Percentiles rank a stretch among this genome's conserved stretches.
These are phyloP conservation scores for Epinephelus lanceolatus DNA, from an alignment of 2,113 vertebrate genomes.

Conservation along the genomic window DNA sequence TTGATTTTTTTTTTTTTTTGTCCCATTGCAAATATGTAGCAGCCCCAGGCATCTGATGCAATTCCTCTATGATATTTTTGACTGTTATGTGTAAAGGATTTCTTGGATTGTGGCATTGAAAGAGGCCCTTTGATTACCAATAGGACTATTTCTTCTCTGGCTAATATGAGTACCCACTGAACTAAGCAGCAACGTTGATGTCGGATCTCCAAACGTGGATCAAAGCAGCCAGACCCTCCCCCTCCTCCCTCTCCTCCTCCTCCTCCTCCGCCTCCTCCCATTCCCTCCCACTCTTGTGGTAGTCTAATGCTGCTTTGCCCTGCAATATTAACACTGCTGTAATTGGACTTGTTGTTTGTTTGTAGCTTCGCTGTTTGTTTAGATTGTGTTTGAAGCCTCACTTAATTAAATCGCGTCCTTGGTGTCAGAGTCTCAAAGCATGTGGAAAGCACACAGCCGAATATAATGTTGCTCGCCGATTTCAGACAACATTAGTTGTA, in stretches of 20 bases:
- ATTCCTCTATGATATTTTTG: constrained; percentile 35
- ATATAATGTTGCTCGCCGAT: constrained; percentile 28
- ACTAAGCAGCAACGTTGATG: constrained; percentile 42
- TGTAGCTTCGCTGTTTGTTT: constrained; percentile 74
- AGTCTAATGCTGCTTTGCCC: constrained; percentile 61
- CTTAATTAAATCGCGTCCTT: constrained; percentile 75
- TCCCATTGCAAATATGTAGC: constrained; percentile 35
- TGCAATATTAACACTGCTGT: constrained; percentile 72
- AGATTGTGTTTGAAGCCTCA: constrained; percentile 73
- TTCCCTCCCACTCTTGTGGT: constrained; percentile 34
- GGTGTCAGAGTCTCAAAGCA: constrained; percentile 55
- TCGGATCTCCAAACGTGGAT: constrained; percentile 61
- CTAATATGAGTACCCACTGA: constrained; percentile 45
- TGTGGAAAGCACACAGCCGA: not conserved
- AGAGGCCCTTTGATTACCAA: constrained; percentile 51
- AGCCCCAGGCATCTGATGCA: constrained; percentile 28
- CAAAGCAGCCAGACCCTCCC: constrained; percentile 56
- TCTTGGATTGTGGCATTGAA: constrained; percentile 20
- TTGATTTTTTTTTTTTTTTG: constrained; percentile 55
- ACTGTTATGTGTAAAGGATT: constrained; percentile 42
- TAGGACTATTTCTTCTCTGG: constrained; percentile 23
- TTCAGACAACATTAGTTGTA: constrained; percentile 20
- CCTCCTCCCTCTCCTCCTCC: constrained; percentile 25
- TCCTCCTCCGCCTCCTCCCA: constrained; percentile 38
- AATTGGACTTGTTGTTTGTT: constrained; percentile 79